Evolutionary conservation across 2,888 invertebrate species (phyloP), one percentile per base, ranked within the genome.

Genomic region (Drosophila yooni): DNA sequence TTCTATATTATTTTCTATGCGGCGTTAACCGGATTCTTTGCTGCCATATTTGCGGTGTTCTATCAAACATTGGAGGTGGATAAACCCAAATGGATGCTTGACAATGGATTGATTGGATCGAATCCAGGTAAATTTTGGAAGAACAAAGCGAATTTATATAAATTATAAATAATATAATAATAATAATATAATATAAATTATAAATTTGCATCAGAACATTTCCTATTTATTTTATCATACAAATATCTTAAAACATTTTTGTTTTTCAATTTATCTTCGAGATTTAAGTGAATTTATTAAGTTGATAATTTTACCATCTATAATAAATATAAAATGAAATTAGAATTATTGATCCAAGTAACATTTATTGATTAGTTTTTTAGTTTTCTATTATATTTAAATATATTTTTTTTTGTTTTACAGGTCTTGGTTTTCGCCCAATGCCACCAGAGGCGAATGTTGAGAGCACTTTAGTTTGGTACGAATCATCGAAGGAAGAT

Each of bases 1-100:
- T 99, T 99, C 95, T 99, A 99, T 94, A 94, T 98, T 88, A 96
- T 99, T 93, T 99, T 99, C 95, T 99, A 99, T 94, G 95, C 97
- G 81, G 96, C 96, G 90, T 95, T 99, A 93, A 95, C 97, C 91
- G 98, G 97, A 64, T 99, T 99, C 95, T 99, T 99, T 94, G 96
- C 97, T 79, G 97, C 97, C 78, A 96, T 99, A 96, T 94, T 99
- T 94, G 96, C 97, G 85, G 96, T 99, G 91, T 99, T 99, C 95
- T 97, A 97, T 94, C 97, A 97, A 94, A 98, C 98, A 61, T 94
- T 99, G 94, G 97, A 98, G 92, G 93, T 94, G 82, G 96, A 96
- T 91, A 95, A 95, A 93, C 99, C 99, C 25, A 98, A 98, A 93
- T 99, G 98, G 97, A 96, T 97, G 94, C 94, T 97, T 93, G 96